These are phyloP conservation scores for Mastomys natalensis DNA, from an alignment of 2,113 vertebrate species.

Conservation along the genomic window DNA sequence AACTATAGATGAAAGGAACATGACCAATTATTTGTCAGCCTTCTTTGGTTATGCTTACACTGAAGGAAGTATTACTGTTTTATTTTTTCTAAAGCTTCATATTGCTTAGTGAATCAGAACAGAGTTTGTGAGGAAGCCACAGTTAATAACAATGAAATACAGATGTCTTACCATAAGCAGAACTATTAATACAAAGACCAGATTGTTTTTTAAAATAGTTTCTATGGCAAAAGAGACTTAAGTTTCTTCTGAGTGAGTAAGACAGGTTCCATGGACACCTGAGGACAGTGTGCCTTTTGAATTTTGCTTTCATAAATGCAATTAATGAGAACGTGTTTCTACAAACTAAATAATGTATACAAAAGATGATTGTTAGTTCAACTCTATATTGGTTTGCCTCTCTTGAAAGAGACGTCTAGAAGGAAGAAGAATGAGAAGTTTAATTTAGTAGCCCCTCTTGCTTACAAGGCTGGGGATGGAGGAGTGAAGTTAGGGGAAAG, in stretches of 20 bases:
- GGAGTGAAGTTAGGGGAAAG: not conserved
- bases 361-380: not conserved
- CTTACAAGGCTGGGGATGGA: not conserved
- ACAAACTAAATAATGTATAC: not conserved
- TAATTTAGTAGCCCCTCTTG: not conserved
- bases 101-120: conserved; percentile 23
- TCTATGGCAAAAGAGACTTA: conserved; percentile 27
- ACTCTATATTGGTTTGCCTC: not conserved
- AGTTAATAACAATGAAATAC: conserved; percentile 6
- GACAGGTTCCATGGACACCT: not conserved
- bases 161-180: not conserved
- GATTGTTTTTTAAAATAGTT: not conserved
- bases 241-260: conserved; percentile 11
- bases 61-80: not conserved
- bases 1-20: not conserved
- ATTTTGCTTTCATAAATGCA: conserved; percentile 1
- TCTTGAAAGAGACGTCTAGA: conserved; percentile 25
- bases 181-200: conserved; percentile 45
- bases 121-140: conserved; percentile 21
- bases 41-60: not conserved
- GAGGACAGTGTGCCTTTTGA: not conserved
- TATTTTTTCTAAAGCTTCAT: conserved; percentile 16
- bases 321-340: conserved; percentile 31
- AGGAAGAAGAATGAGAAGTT: conserved; percentile 5
- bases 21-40: not conserved